Percentiles rank a stretch among this genome's conserved stretches.
These are phyloP conservation scores for Phacellophora camtschatica DNA, from an alignment of 30 jellyfish, hydroid and myxozoan genomes.

Conservation along the genomic window DNA sequence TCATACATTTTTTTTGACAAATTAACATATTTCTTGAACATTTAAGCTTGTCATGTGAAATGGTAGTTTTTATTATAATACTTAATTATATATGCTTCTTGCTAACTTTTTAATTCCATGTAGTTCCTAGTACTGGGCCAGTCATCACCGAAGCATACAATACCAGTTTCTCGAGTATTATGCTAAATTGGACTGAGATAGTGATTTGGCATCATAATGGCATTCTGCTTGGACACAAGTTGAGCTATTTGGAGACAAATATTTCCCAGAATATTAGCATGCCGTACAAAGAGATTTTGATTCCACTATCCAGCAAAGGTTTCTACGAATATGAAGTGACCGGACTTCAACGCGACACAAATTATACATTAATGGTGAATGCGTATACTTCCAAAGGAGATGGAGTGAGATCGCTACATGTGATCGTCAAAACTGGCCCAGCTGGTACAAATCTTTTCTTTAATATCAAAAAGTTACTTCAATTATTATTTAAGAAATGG, in stretches of 20 bases:
- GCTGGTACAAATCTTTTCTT: too few species aligned
- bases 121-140: constrained; percentile 47
- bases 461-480: too few species aligned
- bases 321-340: not conserved
- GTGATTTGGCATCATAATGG: constrained; percentile 25
- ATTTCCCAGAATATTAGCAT: not conserved
- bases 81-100: not conserved
- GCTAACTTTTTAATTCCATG: not conserved
- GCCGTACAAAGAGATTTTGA: not conserved
- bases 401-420: constrained; percentile 11
- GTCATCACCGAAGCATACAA: not conserved
- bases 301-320: not conserved
- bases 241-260: not conserved
- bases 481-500: too few species aligned
- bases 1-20: too few species aligned
- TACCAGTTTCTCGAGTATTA: constrained; percentile 19
- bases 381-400: constrained; percentile 69
- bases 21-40: not conserved
- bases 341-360: constrained; percentile 19
- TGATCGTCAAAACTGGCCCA: constrained; percentile 56
- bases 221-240: constrained; percentile 5
- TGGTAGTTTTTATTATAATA: not conserved
- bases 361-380: constrained; percentile 39
- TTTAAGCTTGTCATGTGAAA: not conserved
- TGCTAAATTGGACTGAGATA: constrained; percentile 38